Conservation (phyloP, 2,888 invertebrate genomes). For the Rapana venosa region DNA sequence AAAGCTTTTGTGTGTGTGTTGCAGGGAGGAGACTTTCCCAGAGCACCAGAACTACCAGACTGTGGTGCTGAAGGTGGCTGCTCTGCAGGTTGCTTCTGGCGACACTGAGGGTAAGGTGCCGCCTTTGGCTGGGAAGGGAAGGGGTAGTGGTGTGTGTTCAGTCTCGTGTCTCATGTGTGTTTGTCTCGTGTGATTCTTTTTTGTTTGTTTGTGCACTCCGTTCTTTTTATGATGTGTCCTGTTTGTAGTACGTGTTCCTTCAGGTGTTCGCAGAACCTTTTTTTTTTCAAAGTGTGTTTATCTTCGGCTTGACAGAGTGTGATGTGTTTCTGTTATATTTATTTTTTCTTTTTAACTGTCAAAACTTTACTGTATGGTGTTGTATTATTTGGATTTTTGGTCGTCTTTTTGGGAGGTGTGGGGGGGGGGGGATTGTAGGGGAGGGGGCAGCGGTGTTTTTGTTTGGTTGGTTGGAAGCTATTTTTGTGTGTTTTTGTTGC, state of each 20-base stretch:
- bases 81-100: slow-evolving; percentile 37
- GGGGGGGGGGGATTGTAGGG: too few species aligned
- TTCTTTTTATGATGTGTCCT: background rate
- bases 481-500: too few species aligned
- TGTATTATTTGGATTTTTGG: too few species aligned
- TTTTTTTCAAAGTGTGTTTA: background rate
- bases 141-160: too few species aligned
- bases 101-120: slow-evolving; percentile 40
- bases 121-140: background rate
- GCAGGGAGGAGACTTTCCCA: slow-evolving; percentile 46
- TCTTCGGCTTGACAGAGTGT: background rate
- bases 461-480: too few species aligned
- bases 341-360: background rate
- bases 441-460: too few species aligned
- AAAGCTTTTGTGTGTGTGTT: background rate
- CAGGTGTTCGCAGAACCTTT: background rate
- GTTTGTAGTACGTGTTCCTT: background rate
- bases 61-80: slow-evolving; percentile 39
- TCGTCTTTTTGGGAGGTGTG: too few species aligned
- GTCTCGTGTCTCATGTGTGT: too few species aligned
- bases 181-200: too few species aligned
- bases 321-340: background rate
- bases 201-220: background rate
- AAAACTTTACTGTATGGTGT: too few species aligned
- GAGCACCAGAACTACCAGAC: slow-evolving; percentile 42